These are phyloP conservation scores for Neocrepidodera transversa DNA, from an alignment of 2,888 invertebrate genomes.

Conservation along the genomic window DNA sequence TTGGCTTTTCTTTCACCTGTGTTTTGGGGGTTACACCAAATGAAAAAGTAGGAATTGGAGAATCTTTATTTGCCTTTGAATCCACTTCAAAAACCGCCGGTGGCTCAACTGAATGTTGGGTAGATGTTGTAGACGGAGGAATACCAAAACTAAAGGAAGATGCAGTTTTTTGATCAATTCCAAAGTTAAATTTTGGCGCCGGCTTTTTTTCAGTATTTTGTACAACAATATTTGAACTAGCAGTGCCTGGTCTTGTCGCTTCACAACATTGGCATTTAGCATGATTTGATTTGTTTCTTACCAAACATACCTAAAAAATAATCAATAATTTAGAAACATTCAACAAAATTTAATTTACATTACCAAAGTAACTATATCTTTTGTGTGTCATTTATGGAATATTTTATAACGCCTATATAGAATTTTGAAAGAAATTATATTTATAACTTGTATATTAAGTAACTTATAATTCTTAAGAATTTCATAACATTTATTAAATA, in stretches of 20 bases:
- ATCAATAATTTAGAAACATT: too few relatives aligned
- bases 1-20: background rate
- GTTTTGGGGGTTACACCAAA: constrained; percentile 8
- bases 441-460: too few relatives aligned
- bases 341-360: too few relatives aligned
- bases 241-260: constrained; percentile 61
- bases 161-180: constrained; percentile 59
- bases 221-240: constrained; percentile 9
- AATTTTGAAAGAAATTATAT: too few relatives aligned
- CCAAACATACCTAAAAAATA: constrained; percentile 62
- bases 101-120: background rate
- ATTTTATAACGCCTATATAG: too few relatives aligned
- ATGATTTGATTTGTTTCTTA: constrained; percentile 60
- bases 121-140: constrained; percentile 32
- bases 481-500: too few relatives aligned
- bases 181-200: constrained; percentile 60
- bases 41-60: constrained; percentile 17
- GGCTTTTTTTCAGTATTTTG: constrained; percentile 43
- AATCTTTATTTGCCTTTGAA: background rate
- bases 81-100: background rate
- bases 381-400: too few relatives aligned
- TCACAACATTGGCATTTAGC: constrained; percentile 67
- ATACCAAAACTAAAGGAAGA: constrained; percentile 59
- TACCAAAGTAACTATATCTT: too few relatives aligned
- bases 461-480: too few relatives aligned